phyloP scores from a whole-genome alignment of 2,797 vertebrate genomes.

The Tokudaia muenninki region DNA sequence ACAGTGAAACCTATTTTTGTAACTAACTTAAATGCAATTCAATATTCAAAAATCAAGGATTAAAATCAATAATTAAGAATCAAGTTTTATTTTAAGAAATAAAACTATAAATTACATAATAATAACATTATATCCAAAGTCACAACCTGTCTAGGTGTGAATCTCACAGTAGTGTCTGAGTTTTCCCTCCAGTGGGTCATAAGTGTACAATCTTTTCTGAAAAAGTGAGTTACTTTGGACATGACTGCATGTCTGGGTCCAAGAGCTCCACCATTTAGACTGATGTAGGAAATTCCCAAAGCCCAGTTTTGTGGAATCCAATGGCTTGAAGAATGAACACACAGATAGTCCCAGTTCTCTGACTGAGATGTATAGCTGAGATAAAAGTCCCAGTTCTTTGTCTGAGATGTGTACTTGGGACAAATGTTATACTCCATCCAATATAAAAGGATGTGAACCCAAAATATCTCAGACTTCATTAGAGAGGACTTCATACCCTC shows the following conservation, averaged over 20 bases:
- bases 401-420: not conserved
- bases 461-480: not conserved
- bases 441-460: constrained; percentile 1
- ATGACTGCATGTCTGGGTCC: not conserved
- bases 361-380: not conserved
- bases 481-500: not conserved
- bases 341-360: not conserved
- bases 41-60: not conserved
- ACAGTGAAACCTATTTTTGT: not conserved
- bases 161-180: not conserved
- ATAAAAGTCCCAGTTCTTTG: not conserved
- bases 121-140: constrained; percentile 50
- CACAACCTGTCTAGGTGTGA: constrained; percentile 38
- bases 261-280: constrained; percentile 17
- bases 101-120: not conserved
- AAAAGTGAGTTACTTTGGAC: constrained; percentile 14
- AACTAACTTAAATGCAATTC: not conserved
- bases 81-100: not conserved
- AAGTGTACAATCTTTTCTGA: constrained; percentile 22
- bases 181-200: constrained; percentile 6
- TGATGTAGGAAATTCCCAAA: constrained; percentile 26
- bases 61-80: too few species aligned
- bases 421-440: not conserved
- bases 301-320: not conserved
- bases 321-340: constrained; percentile 6